Base-by-base conservation (phyloP, 2,888 invertebrate species). In the Thelaira solivaga region DNA sequence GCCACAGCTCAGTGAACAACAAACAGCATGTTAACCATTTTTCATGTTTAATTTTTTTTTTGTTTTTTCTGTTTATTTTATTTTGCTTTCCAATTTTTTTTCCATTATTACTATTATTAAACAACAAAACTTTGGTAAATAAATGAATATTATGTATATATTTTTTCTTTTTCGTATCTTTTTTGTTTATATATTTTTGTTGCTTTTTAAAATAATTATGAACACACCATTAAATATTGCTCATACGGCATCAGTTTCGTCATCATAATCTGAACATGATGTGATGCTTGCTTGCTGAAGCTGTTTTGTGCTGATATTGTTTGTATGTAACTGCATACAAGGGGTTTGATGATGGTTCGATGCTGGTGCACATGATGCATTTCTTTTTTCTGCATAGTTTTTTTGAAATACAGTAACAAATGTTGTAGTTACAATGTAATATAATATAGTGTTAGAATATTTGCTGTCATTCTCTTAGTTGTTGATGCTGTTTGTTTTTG, bases 171-270 rank as follows among this genome's bases (percentile, higher is more conserved):
- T n/a, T n/a, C n/a, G n/a, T n/a, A n/a, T n/a, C n/a, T 39, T 26
- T 47, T 47, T 26, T 31, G 1, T 7, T 26, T 10, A n/a, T n/a
- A 5, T 45, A 4, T 49, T 18, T 18, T 11, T 29, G 8, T 26
- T 1, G 2, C 16, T 10, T 49, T 29, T 51, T 18, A 26, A 43
- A 45, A 29, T 29, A 45, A 29, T 61, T 45, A 61, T 31, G 31
- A 61, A 45, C 29, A 18, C 39, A 43, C 16, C 49, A 51, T 10
- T 31, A 18, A 29, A 51, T 26, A 31, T 31, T 51, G 29, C 11
- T 51, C 11, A 51, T 51, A 51, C 29, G 49, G 29, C 49, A 31
- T 51, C 49, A 51, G 29, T 11, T 51, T 51, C 49, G 3, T 29
- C 29, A 10, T 10, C 49, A 26, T 13, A 13, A 29, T 49, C 26